A percentile compares a stretch with the other conserved stretches of the same genome.
Conservation (phyloP, 2,888 invertebrate genomes). For the Trichacis sp. region DNA sequence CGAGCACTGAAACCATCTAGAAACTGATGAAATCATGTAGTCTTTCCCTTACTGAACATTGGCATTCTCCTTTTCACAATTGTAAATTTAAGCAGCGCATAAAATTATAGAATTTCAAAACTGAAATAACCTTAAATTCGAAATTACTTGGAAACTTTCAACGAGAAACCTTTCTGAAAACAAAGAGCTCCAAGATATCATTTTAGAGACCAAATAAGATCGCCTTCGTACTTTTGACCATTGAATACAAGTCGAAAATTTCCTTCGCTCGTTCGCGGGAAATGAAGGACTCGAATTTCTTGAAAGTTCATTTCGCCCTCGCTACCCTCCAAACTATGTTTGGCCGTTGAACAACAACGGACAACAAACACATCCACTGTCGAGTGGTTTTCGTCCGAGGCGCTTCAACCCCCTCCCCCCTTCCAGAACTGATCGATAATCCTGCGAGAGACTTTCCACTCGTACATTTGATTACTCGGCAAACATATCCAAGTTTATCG, state of each 20-base stretch:
- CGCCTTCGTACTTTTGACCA: constrained; percentile 25
- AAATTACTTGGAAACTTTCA: too few relatives aligned
- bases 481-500: constrained; percentile 67
- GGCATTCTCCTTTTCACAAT: too few relatives aligned
- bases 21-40: too few relatives aligned
- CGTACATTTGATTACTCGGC: constrained; percentile 68
- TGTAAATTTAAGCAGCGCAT: too few relatives aligned
- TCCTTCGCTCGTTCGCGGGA: constrained; percentile 36
- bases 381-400: constrained; percentile 51
- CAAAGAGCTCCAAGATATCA: too few relatives aligned
- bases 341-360: constrained; percentile 57
- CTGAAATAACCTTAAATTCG: too few relatives aligned
- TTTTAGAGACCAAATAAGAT: constrained; percentile 30
- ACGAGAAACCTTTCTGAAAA: too few relatives aligned
- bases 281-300: constrained; percentile 57
- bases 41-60: too few relatives aligned
- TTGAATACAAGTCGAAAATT: constrained; percentile 22
- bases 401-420: constrained; percentile 34
- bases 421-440: constrained; percentile 58
- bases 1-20: too few relatives aligned
- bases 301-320: constrained; percentile 48
- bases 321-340: constrained; percentile 54
- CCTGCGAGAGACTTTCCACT: constrained; percentile 65
- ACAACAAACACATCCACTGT: constrained; percentile 58
- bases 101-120: too few relatives aligned